A percentile compares a stretch with the other conserved stretches of the same genome.
phyloP scores from a whole-genome alignment of 1,140 invertebrate species.

The Bombus sibiricus region DNA sequence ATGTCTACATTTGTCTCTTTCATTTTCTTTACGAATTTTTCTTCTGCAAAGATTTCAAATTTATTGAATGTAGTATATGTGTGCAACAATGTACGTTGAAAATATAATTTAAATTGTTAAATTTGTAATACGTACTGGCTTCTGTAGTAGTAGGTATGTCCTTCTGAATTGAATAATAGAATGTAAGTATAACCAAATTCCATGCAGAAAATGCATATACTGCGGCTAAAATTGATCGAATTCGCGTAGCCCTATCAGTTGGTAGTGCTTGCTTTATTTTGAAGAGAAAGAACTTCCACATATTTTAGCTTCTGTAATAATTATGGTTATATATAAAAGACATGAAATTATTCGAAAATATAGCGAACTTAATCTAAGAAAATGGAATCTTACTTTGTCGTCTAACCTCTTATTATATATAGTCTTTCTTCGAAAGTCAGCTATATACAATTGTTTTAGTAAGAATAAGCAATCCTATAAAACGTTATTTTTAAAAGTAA shows the following conservation, averaged over 20 bases:
- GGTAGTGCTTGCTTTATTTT: rapidly evolving
- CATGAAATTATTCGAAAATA: too few relatives aligned
- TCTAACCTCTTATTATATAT: background rate
- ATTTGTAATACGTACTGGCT: background rate
- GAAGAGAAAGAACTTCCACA: background rate
- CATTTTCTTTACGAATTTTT: background rate
- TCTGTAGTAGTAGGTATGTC: background rate
- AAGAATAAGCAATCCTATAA: background rate
- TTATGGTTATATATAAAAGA: background rate
- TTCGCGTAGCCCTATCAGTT: rapidly evolving
- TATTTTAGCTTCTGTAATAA: background rate
- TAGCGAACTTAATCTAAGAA: too few relatives aligned
- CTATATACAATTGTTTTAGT: too few relatives aligned
- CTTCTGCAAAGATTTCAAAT: slow-evolving; percentile 5
- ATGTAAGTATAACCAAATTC: slow-evolving; percentile 7
- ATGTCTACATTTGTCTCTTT: rapidly evolving
- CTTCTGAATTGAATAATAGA: background rate
- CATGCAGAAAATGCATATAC: slow-evolving; percentile 55
- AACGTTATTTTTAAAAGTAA: background rate
- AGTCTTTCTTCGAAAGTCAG: background rate
- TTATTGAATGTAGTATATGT: background rate
- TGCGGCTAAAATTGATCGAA: background rate
- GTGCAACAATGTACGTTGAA: background rate
- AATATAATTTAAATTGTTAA: background rate
- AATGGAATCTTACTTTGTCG: background rate